phyloP scores from a whole-genome alignment of 2,888 invertebrate genomes.

The Limnephilus marmoratus region DNA sequence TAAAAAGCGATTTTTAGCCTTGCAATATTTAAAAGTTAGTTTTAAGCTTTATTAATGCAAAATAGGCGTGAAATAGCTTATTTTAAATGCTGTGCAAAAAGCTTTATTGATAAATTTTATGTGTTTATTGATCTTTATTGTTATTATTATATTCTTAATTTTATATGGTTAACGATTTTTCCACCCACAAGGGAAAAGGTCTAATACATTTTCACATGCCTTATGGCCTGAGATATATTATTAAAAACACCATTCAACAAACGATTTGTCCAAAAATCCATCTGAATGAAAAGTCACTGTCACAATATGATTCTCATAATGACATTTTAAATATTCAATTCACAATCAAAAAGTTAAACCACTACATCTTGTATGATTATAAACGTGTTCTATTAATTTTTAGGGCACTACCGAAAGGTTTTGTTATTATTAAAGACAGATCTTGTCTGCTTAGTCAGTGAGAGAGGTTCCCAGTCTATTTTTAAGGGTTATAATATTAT shows the following conservation, averaged over 20 bases:
- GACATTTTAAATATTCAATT: conserved; percentile 26
- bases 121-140: not conserved
- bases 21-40: not conserved
- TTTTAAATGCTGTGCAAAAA: not conserved
- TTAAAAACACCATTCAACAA: conserved; percentile 28
- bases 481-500: conserved; percentile 45
- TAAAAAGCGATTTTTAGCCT: not conserved
- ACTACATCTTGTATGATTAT: conserved; percentile 34
- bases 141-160: not conserved
- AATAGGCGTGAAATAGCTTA: not conserved
- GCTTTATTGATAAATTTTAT: not conserved
- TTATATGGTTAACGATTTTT: not conserved
- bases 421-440: conserved; percentile 10
- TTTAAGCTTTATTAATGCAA: not conserved
- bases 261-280: not conserved
- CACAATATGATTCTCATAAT: conserved; percentile 36
- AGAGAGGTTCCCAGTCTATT: conserved; percentile 2
- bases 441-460: not conserved
- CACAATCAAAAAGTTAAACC: not conserved
- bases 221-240: not conserved
- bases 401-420: not conserved
- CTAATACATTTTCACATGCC: not conserved
- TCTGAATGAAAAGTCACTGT: conserved; percentile 11
- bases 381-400: not conserved
- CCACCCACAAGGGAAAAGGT: not conserved